These are phyloP conservation scores for Stomatorhinus walkeri DNA, from an alignment of 2,797 vertebrate species.

Conservation along the genomic window DNA sequence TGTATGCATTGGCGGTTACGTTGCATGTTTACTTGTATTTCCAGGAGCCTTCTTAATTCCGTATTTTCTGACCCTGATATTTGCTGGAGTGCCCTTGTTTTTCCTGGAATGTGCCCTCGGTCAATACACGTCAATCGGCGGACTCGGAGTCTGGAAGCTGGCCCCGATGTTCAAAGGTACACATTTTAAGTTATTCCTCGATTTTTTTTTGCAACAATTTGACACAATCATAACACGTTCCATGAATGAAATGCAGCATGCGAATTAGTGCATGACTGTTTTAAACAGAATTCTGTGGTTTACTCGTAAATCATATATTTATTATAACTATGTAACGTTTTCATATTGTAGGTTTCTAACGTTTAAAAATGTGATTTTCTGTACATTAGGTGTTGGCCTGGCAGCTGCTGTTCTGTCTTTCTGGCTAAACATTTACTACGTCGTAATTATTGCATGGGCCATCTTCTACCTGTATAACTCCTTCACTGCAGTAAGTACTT, in stretches of 20 bases:
- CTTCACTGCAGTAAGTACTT: constrained; percentile 81
- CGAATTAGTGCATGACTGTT: background rate
- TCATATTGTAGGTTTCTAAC: background rate
- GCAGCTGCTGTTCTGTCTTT: constrained; percentile 94
- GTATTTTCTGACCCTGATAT: constrained; percentile 97
- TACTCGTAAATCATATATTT: background rate
- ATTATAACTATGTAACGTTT: background rate
- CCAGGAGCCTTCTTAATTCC: constrained; percentile 96
- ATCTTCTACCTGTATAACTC: constrained; percentile 97
- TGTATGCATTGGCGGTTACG: constrained; percentile 25
- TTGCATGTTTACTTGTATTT: constrained; percentile 34
- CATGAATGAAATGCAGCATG: background rate
- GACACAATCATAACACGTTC: background rate
- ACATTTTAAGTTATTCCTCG: background rate
- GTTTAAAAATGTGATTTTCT: background rate
- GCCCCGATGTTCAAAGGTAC: constrained; percentile 98
- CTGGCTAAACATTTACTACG: constrained; percentile 99
- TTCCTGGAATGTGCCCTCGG: constrained; percentile 91
- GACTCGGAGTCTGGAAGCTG: constrained; percentile 97
- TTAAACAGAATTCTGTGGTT: background rate
- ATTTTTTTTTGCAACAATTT: background rate
- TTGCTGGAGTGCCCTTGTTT: constrained; percentile 94
- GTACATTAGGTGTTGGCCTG: constrained; percentile 79
- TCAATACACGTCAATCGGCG: constrained; percentile 92
- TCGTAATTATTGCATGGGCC: constrained; percentile 96